Conservation (phyloP, 2,888 invertebrate genomes). For the Callyntrura sp. region DNA sequence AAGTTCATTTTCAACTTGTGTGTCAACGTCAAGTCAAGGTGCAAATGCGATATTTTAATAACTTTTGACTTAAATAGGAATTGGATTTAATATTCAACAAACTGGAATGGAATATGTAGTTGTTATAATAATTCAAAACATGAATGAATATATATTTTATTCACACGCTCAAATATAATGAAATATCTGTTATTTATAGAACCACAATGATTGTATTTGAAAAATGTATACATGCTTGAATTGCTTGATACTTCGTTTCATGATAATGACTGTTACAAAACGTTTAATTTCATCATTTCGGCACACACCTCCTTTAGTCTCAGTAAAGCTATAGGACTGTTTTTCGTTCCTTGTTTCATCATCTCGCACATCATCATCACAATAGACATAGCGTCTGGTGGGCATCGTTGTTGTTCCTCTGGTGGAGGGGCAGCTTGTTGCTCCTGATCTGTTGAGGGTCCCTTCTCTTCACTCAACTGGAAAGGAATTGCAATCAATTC, state of each 20-base stretch:
- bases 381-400: constrained; percentile 1
- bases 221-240: background rate
- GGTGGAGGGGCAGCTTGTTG: too few relatives aligned
- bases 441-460: background rate
- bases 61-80: too few relatives aligned
- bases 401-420: background rate
- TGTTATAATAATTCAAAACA: too few relatives aligned
- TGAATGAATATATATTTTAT: too few relatives aligned
- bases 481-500: constrained; percentile 77
- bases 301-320: constrained; percentile 69
- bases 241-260: background rate
- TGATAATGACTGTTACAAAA: constrained; percentile 33
- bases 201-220: background rate
- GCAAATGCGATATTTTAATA: too few relatives aligned
- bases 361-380: constrained; percentile 6
- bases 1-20: too few relatives aligned
- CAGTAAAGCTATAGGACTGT: constrained; percentile 66
- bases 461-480: constrained; percentile 68
- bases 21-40: too few relatives aligned
- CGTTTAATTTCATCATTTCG: constrained; percentile 75
- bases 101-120: too few relatives aligned
- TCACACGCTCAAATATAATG: too few relatives aligned
- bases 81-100: too few relatives aligned
- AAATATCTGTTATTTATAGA: too few relatives aligned
- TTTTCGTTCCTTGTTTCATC: constrained; percentile 51